Evolutionary conservation across 2,113 vertebrate genomes (phyloP), one percentile per base, ranked within the genome.

Genomic region (Trachemys scripta): DNA sequence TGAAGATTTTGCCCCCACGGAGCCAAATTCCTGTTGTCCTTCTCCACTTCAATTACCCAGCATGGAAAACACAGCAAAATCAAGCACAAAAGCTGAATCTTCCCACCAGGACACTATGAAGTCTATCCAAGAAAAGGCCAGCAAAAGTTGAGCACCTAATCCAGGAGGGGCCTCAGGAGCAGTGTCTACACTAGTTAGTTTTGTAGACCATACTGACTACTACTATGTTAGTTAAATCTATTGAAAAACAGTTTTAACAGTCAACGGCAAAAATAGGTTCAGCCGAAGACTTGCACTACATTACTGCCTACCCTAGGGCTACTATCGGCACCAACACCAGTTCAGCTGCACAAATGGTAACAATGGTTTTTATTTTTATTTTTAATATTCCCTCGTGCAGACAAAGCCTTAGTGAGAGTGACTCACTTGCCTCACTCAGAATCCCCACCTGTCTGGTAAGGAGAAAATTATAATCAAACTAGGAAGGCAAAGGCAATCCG

Each of bases 1-100:
- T 72, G 78, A 10, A 84, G 75, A 87, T 72, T 87, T 56, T 50
- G 31, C 59, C 84, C 65, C 75, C n/a, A 27, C 56, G 14, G 94
- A 35, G 88, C 1, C 4, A 29, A 50, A 13, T 75, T 53, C 88
- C 85, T 90, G 20, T 13, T 81, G 5, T 45, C 75, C 42, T 65
- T 90, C 78, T 84, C 45, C 35, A 25, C 47, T 89, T 89, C 85
- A 90, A 25, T 0, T 53, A 29, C 75, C 35, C 35, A 80, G 49
- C 75, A 80, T 12, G 35, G 62, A 78, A 88, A 94, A 20, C n/a
- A 75, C 75, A 47, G 88, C 17, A 90, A 91, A 96, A 88, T 38
- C 45, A 90, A 90, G 12, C 65, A 80, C 31, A 50, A 93, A 96
- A 83, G 53, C 12, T 47, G 22, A 20, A 78, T 6, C 10, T 27